Evolutionary conservation across 53 echinoderm and acorn worm species (phyloP).

Genomic region (Antedon mediterranea): DNA sequence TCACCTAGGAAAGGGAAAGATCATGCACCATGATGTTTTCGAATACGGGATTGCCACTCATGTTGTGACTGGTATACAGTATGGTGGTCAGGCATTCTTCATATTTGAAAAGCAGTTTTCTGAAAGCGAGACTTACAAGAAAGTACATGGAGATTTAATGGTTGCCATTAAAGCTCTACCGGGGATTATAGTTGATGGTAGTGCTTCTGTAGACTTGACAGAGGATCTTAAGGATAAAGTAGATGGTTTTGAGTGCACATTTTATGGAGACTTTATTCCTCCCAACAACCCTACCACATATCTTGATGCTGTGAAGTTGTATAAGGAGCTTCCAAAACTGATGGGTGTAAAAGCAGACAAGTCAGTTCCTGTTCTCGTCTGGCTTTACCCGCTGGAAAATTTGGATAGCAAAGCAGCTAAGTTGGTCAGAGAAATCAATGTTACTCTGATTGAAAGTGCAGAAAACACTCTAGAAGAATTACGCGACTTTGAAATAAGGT

Average conservation of each 20-base stretch:
- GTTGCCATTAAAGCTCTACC: conserved; percentile 1
- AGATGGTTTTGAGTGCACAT: conserved; percentile 1
- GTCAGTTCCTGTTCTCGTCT: conserved; percentile 25
- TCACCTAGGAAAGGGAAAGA: conserved; percentile 11
- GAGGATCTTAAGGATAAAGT: too few species aligned
- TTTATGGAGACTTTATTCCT: conserved; percentile 26
- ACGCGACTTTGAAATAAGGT: conserved; percentile 15
- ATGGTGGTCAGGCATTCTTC: conserved; percentile 43
- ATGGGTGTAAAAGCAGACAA: conserved; percentile 22
- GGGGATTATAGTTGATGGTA: too few species aligned
- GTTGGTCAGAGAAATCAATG: conserved; percentile 14
- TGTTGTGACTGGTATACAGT: conserved; percentile 28
- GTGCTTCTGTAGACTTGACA: too few species aligned
- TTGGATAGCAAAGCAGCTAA: conserved; percentile 23
- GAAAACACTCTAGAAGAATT: conserved; percentile 18
- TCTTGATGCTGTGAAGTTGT: conserved; percentile 20
- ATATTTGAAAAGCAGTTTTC: conserved; percentile 22
- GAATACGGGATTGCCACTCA: conserved; percentile 29
- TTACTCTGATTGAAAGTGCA: conserved; percentile 15
- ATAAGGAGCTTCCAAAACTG: conserved; percentile 16
- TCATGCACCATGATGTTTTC: conserved; percentile 29
- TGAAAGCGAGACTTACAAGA: background rate
- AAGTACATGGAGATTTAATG: conserved; percentile 10
- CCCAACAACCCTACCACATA: conserved; percentile 15
- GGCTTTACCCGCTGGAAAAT: conserved; percentile 20